phyloP scores from a whole-genome alignment of 2,888 invertebrate genomes.

The Uropetala carovei region DNA sequence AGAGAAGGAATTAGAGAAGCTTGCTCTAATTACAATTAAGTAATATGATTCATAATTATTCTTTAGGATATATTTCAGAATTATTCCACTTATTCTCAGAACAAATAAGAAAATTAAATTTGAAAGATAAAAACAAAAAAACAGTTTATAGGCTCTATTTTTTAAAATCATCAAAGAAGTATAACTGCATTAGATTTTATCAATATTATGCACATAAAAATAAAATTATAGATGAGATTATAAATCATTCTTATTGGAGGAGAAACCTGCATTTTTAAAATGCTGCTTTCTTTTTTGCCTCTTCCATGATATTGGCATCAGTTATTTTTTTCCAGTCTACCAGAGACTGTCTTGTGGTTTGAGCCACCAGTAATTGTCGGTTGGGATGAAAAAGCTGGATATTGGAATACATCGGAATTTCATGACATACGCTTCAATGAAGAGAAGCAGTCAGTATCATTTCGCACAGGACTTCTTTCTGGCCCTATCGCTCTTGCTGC shows the following conservation, averaged over 20 bases:
- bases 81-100: neutral
- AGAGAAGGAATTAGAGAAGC: slow-evolving; percentile 85
- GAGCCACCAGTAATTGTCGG: slow-evolving; percentile 85
- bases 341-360: slow-evolving; percentile 85
- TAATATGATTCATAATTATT: slow-evolving; percentile 73
- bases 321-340: slow-evolving; percentile 76
- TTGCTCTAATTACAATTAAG: slow-evolving; percentile 84
- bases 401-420: slow-evolving; percentile 85
- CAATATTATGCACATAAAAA: neutral
- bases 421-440: slow-evolving; percentile 91
- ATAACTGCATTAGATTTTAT: neutral
- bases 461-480: slow-evolving; percentile 82
- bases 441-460: slow-evolving; percentile 87
- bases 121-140: neutral
- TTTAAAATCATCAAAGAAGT: neutral
- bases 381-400: slow-evolving; percentile 79
- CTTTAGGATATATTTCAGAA: neutral
- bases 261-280: no score
- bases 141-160: neutral
- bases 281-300: no score
- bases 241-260: no score
- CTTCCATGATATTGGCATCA: no score
- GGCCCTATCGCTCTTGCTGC: slow-evolving; percentile 86
- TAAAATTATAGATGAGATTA: no score
- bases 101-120: neutral